Evolutionary conservation across 1,140 invertebrate genomes (phyloP).

Genomic region (Lineus longissimus): DNA sequence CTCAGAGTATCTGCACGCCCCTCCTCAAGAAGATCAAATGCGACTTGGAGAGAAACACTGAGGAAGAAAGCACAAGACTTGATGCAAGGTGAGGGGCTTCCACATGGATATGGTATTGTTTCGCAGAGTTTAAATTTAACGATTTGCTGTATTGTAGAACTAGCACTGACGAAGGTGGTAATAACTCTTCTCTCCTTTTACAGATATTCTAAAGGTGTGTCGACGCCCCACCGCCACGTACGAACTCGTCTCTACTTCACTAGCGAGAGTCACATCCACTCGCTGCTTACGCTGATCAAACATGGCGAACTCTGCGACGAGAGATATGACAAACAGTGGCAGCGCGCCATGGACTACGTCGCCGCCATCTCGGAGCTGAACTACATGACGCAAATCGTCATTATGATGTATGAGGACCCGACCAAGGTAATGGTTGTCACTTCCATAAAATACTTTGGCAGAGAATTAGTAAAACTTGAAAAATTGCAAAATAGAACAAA

Average conservation of each 20-base stretch:
- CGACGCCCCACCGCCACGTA: slow-evolving; percentile 95
- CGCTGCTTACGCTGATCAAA: slow-evolving; percentile 88
- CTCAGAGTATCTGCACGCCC: slow-evolving; percentile 95
- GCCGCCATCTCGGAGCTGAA: slow-evolving; percentile 94
- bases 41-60: slow-evolving; percentile 75
- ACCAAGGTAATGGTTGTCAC: no score
- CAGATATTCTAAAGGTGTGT: slow-evolving; percentile 95
- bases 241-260: slow-evolving; percentile 97
- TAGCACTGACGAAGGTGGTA: no score
- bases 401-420: slow-evolving; percentile 99
- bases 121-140: no score
- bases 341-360: slow-evolving; percentile 96
- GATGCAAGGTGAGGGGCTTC: slow-evolving; percentile 73
- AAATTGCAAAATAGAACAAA: no score
- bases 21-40: slow-evolving; percentile 93
- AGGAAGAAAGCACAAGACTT: slow-evolving; percentile 69
- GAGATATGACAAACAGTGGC: slow-evolving; percentile 91
- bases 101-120: not conserved
- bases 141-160: no score
- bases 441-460: no score
- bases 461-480: no score
- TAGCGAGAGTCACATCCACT: slow-evolving; percentile 98
- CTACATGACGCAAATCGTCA: slow-evolving; percentile 98
- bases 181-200: slow-evolving; percentile 26
- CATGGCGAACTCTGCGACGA: slow-evolving; percentile 90